These are phyloP conservation scores for Halcyon malimbica DNA, from an alignment of 2,113 vertebrate species.

Conservation along the genomic window DNA sequence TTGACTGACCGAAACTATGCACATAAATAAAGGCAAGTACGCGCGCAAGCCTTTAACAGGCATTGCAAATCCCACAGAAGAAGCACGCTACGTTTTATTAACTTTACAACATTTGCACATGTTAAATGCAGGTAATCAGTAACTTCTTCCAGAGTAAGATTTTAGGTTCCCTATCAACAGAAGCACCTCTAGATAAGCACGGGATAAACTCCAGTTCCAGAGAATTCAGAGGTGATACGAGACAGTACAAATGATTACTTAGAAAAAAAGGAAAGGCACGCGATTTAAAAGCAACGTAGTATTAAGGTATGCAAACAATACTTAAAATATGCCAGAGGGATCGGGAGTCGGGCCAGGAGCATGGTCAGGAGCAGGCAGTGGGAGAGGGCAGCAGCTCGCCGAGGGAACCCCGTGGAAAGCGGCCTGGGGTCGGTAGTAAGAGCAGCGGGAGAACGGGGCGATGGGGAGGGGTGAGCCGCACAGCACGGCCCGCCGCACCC, in stretches of 20 bases:
- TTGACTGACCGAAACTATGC: background rate
- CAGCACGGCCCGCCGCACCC: accelerated
- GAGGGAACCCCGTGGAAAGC: background rate
- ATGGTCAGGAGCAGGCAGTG: background rate
- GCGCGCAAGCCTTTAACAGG: background rate
- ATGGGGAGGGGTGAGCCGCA: accelerated
- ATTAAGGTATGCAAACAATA: background rate
- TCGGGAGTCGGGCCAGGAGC: accelerated
- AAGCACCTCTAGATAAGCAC: background rate
- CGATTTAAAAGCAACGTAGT: background rate
- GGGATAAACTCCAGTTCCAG: background rate
- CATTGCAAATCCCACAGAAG: background rate
- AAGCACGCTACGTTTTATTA: background rate
- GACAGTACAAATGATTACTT: background rate
- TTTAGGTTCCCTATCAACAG: background rate
- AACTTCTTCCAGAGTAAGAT: background rate
- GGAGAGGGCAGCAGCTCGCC: background rate
- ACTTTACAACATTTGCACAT: background rate
- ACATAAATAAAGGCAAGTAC: background rate
- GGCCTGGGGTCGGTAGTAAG: accelerated
- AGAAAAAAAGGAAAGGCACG: background rate
- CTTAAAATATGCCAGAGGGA: background rate
- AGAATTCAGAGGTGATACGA: background rate
- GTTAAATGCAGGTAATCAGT: background rate
- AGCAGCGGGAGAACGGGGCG: background rate